These are phyloP conservation scores for Dasyurus viverrinus DNA, from an alignment of 2,113 vertebrate genomes.

Conservation along the genomic window DNA sequence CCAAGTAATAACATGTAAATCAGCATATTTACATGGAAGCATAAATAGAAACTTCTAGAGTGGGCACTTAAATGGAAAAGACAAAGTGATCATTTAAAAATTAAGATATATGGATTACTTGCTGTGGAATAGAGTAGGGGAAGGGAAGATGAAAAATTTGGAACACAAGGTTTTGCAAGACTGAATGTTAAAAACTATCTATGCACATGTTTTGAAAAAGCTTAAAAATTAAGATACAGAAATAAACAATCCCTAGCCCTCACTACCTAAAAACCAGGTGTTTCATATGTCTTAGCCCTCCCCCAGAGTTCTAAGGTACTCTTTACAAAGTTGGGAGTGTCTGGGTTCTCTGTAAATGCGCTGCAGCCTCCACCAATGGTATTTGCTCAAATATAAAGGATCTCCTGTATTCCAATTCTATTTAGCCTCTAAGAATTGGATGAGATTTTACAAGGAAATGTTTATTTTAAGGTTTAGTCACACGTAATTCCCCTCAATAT, in stretches of 20 bases:
- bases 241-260: background rate
- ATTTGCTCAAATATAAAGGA: background rate
- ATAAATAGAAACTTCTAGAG: background rate
- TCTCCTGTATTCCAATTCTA: background rate
- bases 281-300: background rate
- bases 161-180: too few relatives aligned
- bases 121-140: too few relatives aligned
- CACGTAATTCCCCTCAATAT: background rate
- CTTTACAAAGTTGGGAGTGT: background rate
- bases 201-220: too few relatives aligned
- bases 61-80: background rate
- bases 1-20: background rate
- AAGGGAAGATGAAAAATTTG: too few relatives aligned
- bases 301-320: background rate
- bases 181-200: too few relatives aligned
- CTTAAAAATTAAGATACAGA: background rate
- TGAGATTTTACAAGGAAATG: background rate
- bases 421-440: background rate
- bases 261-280: too few relatives aligned
- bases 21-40: background rate
- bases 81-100: background rate
- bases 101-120: background rate
- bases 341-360: background rate
- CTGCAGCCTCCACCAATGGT: background rate
- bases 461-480: background rate